Percentiles rank a stretch among this genome's conserved stretches.
Evolutionary conservation across 2,113 vertebrate genomes (phyloP).

Genomic region (Podarcis muralis): DNA sequence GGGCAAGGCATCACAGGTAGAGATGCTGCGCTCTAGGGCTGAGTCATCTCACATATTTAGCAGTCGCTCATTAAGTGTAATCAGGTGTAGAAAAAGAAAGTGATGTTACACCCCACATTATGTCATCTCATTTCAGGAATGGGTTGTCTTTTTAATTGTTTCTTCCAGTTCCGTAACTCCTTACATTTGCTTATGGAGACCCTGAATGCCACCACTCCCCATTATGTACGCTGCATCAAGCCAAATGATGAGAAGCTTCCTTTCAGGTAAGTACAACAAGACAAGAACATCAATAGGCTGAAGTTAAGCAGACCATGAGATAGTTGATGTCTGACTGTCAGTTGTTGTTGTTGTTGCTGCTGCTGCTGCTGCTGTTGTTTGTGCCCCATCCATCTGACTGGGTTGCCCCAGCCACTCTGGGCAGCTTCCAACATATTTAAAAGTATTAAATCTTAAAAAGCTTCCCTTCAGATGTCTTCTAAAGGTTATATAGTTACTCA

Average conservation of each 20-base stretch:
- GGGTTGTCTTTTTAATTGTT: neutral
- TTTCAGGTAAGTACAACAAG: constrained; percentile 84
- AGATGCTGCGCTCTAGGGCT: neutral
- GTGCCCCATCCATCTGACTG: too few relatives aligned
- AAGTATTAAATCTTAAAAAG: too few relatives aligned
- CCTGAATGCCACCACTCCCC: constrained; percentile 91
- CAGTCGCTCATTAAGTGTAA: neutral
- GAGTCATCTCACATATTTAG: neutral
- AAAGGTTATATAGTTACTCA: too few relatives aligned
- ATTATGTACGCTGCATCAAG: constrained; percentile 97
- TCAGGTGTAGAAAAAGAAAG: neutral
- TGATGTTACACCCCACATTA: neutral
- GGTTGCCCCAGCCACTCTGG: too few relatives aligned
- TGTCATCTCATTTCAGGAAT: neutral
- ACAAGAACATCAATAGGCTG: neutral
- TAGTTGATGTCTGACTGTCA: neutral
- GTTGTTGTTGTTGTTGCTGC: too few relatives aligned
- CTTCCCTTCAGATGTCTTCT: too few relatives aligned
- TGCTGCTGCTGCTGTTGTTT: too few relatives aligned
- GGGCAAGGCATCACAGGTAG: neutral
- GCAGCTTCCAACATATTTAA: too few relatives aligned
- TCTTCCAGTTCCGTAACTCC: constrained; percentile 89
- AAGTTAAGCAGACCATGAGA: neutral
- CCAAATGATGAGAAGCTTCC: constrained; percentile 90
- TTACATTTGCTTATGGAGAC: constrained; percentile 95